Base-by-base conservation (phyloP, 2,797 vertebrate species). In the Epinephelus malabaricus region DNA sequence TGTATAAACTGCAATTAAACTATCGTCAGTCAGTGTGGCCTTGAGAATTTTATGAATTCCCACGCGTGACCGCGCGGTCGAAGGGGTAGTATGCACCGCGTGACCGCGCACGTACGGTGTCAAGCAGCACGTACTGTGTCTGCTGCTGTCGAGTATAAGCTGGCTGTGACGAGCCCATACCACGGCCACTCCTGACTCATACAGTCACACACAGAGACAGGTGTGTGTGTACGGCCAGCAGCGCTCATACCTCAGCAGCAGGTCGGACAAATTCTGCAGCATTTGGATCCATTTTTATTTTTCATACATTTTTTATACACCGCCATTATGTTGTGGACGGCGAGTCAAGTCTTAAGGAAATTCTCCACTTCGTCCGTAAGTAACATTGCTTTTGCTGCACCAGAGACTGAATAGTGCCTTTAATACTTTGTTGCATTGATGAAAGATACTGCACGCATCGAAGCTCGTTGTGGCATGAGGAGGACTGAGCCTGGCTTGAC, bases 321-420 rank as follows among this genome's bases (percentile, higher is more conserved):
- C 87, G 88, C 65, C 89, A 92, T 80, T 46, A 97, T 97, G 97
- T 83, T 97, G 94, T 95, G 95, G 95, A 90, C 94, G 64, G 93
- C 94, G 72, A 88, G 80, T 43, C 88, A 89, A 73, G 88, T 95
- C 83, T 81, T 96, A 5, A 95, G 97, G 93, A 95, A 78, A 84
- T 94, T 97, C 93, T 96, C 95, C 93, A 96, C 94, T 55, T 89
- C 95, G 40, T 92, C 95, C 27, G 97, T 97, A 92, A 97, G 97
- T 95, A 90, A 34, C 55, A 19, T 8, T 73, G 34, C 45, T 30
- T 70, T 53, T 15, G 3, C 65, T 60, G 43, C 67, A 55, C 12
- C 66, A 12, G 0, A 30, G 12, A 58, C 30, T 40, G 38, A 27
- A n/a, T 5, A 2, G 23, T 21, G 17, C 14, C 3, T 34, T 15